Conservation (phyloP, 2,797 vertebrate species). For the Anguilla obscura region DNA sequence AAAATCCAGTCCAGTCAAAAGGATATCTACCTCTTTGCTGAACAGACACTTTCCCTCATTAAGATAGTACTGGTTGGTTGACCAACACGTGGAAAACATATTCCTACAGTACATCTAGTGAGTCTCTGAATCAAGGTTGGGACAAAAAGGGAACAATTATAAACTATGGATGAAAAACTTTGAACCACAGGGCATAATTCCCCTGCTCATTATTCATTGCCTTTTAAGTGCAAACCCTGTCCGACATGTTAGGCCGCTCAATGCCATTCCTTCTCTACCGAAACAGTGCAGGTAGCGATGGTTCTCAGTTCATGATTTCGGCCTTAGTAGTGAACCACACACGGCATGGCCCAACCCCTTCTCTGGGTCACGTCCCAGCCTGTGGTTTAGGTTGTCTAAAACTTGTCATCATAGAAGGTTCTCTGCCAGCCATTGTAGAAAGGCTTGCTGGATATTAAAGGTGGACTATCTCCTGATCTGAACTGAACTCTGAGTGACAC, state of each 20-base stretch:
- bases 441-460: constrained; percentile 74
- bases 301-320: not conserved
- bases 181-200: not conserved
- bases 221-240: not conserved
- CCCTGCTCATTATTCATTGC: not conserved
- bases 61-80: not conserved
- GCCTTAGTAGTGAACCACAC: not conserved
- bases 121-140: not conserved
- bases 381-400: constrained; percentile 60
- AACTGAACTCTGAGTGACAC: constrained; percentile 64
- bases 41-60: not conserved
- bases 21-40: not conserved
- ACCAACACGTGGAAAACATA: not conserved
- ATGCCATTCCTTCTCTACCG: not conserved
- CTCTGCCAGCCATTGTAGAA: constrained; percentile 69
- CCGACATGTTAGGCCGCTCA: not conserved
- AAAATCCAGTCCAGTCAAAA: constrained; percentile 20
- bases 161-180: not conserved
- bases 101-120: not conserved
- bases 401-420: constrained; percentile 67
- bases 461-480: constrained; percentile 69
- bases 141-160: not conserved
- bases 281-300: not conserved
- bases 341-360: not conserved
- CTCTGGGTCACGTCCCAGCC: constrained; percentile 57